A percentile compares a stretch with the other conserved stretches of the same genome.
These are phyloP conservation scores for Parnassius mnemosyne DNA, from an alignment of 2,888 invertebrate genomes.

Conservation along the genomic window DNA sequence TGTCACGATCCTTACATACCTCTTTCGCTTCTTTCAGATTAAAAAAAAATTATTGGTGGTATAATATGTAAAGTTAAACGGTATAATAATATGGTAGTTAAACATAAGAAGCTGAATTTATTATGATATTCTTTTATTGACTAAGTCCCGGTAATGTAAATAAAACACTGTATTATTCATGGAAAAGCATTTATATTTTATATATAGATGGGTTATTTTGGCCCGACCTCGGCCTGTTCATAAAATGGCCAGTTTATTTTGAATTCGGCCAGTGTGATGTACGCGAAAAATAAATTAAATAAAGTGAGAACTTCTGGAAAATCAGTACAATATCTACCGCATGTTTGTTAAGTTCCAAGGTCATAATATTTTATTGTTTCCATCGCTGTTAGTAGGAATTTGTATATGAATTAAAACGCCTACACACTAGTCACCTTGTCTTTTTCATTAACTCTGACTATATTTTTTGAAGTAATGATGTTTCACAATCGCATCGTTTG, in stretches of 20 bases:
- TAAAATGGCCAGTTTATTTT: slow-evolving; percentile 68
- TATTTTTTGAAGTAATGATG: slow-evolving; percentile 12
- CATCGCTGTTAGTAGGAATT: slow-evolving; percentile 42
- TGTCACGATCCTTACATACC: too few relatives aligned
- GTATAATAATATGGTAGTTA: too few relatives aligned
- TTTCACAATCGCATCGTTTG: slow-evolving; percentile 2
- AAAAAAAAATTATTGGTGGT: too few relatives aligned
- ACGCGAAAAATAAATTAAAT: slow-evolving; percentile 55
- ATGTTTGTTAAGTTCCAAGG: slow-evolving; percentile 35
- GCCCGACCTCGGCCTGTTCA: slow-evolving; percentile 57
- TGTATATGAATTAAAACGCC: slow-evolving; percentile 43
- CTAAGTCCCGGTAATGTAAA: slow-evolving; percentile 6
- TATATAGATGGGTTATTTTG: slow-evolving; percentile 49
- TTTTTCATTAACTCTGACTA: slow-evolving; percentile 19
- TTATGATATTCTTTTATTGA: neutral
- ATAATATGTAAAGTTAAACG: too few relatives aligned
- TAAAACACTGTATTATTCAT: slow-evolving; percentile 15
- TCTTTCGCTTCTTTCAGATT: too few relatives aligned
- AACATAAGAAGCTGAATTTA: too few relatives aligned
- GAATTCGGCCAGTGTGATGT: slow-evolving; percentile 54
- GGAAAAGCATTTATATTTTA: slow-evolving; percentile 37
- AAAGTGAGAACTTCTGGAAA: slow-evolving; percentile 33
- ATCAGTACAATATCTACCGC: slow-evolving; percentile 31
- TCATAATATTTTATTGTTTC: slow-evolving; percentile 40
- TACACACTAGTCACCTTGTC: slow-evolving; percentile 26